These are phyloP conservation scores for Catostylus mosaicus DNA, from an alignment of 30 jellyfish, hydroid and myxozoan genomes.

Conservation along the genomic window DNA sequence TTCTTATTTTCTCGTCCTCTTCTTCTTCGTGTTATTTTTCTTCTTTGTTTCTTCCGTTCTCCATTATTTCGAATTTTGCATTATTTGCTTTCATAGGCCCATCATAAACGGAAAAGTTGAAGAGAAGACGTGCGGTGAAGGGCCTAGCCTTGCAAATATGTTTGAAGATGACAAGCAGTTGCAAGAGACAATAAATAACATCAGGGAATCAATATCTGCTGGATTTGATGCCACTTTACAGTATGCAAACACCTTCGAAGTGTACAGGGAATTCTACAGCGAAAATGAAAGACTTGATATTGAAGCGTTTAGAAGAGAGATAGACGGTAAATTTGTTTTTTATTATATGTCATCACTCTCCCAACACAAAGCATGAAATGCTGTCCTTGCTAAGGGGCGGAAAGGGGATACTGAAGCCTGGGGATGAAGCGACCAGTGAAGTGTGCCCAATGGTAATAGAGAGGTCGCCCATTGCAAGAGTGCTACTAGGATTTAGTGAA, in stretches of 20 bases:
- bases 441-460: no score
- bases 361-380: no score
- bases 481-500: no score
- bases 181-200: conserved; percentile 72
- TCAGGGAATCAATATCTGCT: conserved; percentile 79
- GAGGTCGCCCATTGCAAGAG: no score
- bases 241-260: conserved; percentile 82
- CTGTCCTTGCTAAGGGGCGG: no score
- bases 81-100: conserved; percentile 76
- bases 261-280: conserved; percentile 76
- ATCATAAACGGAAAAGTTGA: conserved; percentile 93
- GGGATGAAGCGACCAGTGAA: no score
- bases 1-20: no score
- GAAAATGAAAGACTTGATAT: conserved; percentile 85
- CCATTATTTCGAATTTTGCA: no score
- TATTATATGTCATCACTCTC: background rate
- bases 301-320: conserved; percentile 60
- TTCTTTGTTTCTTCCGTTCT: no score
- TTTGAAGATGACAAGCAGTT: conserved; percentile 90
- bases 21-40: no score
- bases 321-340: conserved; percentile 69
- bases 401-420: no score
- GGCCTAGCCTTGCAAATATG: conserved; percentile 94
- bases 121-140: conserved; percentile 94
- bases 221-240: conserved; percentile 90